Base-by-base conservation (phyloP, 1,140 invertebrate species). In the Littorina saxatilis region DNA sequence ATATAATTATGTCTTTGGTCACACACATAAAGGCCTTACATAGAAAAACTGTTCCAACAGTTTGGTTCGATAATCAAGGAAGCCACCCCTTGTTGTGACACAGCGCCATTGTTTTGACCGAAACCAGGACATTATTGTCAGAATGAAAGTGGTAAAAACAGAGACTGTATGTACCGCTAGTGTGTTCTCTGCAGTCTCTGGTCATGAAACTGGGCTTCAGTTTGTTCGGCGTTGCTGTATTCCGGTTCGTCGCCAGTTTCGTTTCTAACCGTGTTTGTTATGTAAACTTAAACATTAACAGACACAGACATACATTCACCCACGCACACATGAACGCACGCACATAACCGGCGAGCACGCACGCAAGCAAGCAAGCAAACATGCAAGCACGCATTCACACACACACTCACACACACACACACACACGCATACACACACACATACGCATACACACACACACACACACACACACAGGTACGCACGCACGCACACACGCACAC, bases 401-500 rank as follows among this genome's bases (percentile, higher is more conserved):
- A 72, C 35, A 11, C 35, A 72, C 37, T 2, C 68, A 40, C 68
- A 40, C 68, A 40, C 68, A 72, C 2, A n/a, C 37, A 43, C 68
- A 72, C 40, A 40, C 68, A 40, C 40, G 35, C 39, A 39, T 37
- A 68, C 63, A 52, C 39, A 47, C 37, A 74, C 72, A 47, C 27
- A 15, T 27, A 47, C 72, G 7, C 29, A 13, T 17, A 47, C 29
- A 47, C 37, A 47, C 29, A 5, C 27, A 13, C 29, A 13, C 27
- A 47, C 29, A 47, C 27, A 47, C 39, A 74, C 37, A 74, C 68
- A 70, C 37, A 70, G 3, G 40, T 37, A 61, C 58, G n/a, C 58
- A 61, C 58, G n/a, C 58, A 61, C 58, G n/a, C 58, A 61, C 58
- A 61, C 58, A 61, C 58, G n/a, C 58, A 61, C 58, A 61, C 58